Evolutionary conservation across 2,113 vertebrate genomes (phyloP).

Genomic region (Paralichthys olivaceus): DNA sequence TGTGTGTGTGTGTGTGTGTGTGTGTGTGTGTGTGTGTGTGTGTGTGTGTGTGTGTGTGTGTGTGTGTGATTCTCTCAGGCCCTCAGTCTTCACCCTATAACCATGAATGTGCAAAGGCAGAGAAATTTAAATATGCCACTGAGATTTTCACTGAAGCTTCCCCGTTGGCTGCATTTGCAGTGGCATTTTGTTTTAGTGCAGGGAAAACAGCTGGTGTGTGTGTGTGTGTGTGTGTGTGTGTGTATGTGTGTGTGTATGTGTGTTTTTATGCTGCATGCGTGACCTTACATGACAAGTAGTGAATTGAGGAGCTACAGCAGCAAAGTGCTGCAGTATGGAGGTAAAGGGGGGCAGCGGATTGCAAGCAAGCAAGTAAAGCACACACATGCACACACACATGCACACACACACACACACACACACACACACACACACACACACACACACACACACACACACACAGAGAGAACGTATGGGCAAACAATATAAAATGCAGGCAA

Average conservation of each 20-base stretch:
- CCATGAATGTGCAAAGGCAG: constrained; percentile 4
- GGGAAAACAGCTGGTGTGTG: constrained; percentile 45
- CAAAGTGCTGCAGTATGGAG: constrained; percentile 24
- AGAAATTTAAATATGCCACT: constrained; percentile 24
- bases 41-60: constrained; percentile 17
- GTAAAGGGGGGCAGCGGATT: constrained; percentile 11
- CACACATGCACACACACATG: constrained; percentile 13
- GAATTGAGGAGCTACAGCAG: constrained; percentile 34
- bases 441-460: neutral
- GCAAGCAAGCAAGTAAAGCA: neutral
- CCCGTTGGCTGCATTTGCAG: neutral
- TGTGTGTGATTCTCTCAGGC: constrained; percentile 2
- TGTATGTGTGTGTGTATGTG: constrained; percentile 21
- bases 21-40: constrained; percentile 10
- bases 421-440: too few species aligned
- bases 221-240: constrained; percentile 22
- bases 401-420: neutral
- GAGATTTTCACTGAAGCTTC: constrained; percentile 28
- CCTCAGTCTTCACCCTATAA: constrained; percentile 10
- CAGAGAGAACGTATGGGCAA: constrained; percentile 41
- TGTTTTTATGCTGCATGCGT: constrained; percentile 40
- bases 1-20: constrained; percentile 9
- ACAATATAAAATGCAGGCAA: constrained; percentile 26
- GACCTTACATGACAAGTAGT: constrained; percentile 59
- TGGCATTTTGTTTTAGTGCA: constrained; percentile 30